Conservation (phyloP, 1,140 invertebrate genomes). For the Acyrthosiphon pisum region DNA sequence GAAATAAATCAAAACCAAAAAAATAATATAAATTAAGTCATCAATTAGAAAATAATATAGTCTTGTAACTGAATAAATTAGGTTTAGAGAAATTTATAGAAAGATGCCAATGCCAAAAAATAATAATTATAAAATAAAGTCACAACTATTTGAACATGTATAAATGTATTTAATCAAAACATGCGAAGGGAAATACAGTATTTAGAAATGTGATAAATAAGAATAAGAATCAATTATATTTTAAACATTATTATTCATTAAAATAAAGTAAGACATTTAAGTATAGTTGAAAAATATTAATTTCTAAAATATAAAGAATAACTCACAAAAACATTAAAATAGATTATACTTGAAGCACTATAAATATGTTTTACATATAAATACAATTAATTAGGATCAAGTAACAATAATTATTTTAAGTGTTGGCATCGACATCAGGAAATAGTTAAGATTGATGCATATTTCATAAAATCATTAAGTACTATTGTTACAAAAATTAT, state of each 20-base stretch:
- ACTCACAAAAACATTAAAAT: not conserved
- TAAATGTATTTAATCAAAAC: not conserved
- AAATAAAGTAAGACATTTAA: not conserved
- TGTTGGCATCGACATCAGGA: not conserved
- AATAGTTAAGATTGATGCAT: not conserved
- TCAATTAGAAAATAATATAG: not conserved
- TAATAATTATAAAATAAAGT: not conserved
- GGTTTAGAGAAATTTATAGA: too few relatives aligned
- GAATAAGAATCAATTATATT: not conserved
- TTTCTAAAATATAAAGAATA: not conserved
- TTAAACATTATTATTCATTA: not conserved
- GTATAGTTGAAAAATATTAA: not conserved
- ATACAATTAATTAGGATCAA: not conserved
- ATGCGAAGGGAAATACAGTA: not conserved
- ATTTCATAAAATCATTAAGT: not conserved
- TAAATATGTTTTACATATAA: not conserved
- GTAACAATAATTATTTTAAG: not conserved
- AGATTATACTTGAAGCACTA: not conserved
- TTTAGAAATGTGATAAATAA: not conserved
- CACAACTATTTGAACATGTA: not conserved
- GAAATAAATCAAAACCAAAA: not conserved
- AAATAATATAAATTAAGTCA: conserved; percentile 16
- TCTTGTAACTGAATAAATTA: not conserved
- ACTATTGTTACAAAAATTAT: not conserved
- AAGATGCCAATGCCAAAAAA: not conserved